Percentiles rank a stretch among this genome's conserved stretches.
These are phyloP conservation scores for Philaethria dido DNA, from an alignment of 2,888 invertebrate species.

Conservation along the genomic window DNA sequence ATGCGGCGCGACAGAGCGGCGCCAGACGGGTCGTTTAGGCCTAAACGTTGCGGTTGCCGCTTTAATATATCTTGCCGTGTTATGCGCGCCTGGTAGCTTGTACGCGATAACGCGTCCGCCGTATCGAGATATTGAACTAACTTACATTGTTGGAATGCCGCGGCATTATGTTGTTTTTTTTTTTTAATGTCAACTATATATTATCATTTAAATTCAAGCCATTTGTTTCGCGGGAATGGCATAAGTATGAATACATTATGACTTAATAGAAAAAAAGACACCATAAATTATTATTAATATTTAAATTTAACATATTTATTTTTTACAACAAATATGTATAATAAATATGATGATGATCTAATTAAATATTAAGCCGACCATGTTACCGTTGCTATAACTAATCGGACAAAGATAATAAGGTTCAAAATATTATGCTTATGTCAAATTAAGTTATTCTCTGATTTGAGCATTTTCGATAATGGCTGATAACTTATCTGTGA, in stretches of 20 bases:
- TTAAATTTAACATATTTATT: no score
- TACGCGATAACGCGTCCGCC: constrained; percentile 34
- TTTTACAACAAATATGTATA: no score
- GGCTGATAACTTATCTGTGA: constrained; percentile 6
- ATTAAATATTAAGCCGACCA: background rate
- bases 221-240: background rate
- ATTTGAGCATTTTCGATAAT: constrained; percentile 8
- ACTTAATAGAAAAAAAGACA: background rate
- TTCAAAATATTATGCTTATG: background rate
- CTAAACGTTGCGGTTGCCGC: constrained; percentile 41
- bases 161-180: background rate
- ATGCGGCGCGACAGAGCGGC: constrained; percentile 39
- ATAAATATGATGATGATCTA: background rate
- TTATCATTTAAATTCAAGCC: background rate
- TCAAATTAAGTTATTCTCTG: constrained; percentile 8
- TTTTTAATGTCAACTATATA: background rate
- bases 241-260: background rate
- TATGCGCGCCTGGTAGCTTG: constrained; percentile 46
- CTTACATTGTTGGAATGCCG: background rate
- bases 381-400: background rate
- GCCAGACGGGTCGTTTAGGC: constrained; percentile 46
- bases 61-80: constrained; percentile 27
- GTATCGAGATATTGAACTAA: constrained; percentile 15
- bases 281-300: no score
- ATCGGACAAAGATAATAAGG: background rate